phyloP scores from a whole-genome alignment of 2,888 invertebrate genomes.

The Trissolcus brochymenae region DNA sequence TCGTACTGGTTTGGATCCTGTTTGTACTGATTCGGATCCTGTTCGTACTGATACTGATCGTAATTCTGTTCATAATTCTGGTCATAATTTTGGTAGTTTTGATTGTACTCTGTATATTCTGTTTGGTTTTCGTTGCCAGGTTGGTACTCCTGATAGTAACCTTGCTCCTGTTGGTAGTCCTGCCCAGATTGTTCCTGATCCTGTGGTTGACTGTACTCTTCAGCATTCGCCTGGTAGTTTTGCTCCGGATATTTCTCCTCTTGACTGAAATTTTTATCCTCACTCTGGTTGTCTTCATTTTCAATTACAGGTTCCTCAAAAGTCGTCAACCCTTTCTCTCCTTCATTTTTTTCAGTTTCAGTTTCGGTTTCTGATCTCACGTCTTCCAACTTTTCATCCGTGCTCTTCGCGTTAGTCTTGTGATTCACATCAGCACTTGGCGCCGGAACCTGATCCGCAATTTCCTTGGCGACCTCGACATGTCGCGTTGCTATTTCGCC shows the following conservation, averaged over 20 bases:
- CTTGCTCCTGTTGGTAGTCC: conserved; percentile 31
- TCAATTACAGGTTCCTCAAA: too few relatives aligned
- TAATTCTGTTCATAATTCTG: conserved; percentile 47
- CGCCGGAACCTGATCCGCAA: neutral
- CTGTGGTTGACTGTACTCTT: conserved; percentile 40
- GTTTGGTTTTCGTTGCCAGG: neutral
- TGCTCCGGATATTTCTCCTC: conserved; percentile 20
- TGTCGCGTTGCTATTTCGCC: conserved; percentile 27
- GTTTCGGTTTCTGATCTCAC: neutral
- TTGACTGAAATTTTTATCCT: neutral
- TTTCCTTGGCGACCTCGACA: conserved; percentile 6
- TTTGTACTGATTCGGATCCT: conserved; percentile 44
- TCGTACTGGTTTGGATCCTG: conserved; percentile 44
- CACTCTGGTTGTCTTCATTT: neutral
- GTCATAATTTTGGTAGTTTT: conserved; percentile 20
- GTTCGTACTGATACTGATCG: conserved; percentile 52
- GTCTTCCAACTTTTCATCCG: neutral
- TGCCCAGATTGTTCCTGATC: conserved; percentile 23
- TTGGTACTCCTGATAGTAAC: conserved; percentile 24
- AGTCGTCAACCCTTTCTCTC: too few relatives aligned
- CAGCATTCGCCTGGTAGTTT: conserved; percentile 57
- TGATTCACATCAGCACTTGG: neutral
- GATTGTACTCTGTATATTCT: neutral
- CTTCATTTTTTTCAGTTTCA: neutral
- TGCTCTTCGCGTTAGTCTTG: neutral